Evolutionary conservation across 2,113 vertebrate genomes (phyloP), one percentile per base, ranked within the genome.

Genomic region (Brachyhypopomus occidentalis): DNA sequence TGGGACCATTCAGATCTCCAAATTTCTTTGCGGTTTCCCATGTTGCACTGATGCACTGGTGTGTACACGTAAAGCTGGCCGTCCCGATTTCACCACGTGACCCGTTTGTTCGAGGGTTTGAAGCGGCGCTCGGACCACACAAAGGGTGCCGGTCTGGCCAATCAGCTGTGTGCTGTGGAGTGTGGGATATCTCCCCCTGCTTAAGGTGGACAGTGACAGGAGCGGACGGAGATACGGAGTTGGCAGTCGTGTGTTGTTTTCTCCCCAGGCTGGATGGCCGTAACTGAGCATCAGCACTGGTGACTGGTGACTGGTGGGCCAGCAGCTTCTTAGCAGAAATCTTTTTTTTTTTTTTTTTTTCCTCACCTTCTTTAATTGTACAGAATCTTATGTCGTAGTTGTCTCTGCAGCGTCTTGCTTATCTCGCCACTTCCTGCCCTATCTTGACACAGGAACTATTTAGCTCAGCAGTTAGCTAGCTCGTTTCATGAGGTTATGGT

Each of bases 381-480:
- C 45, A 84, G 11, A 62, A 48, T 75, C 73, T 82, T 80, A 69
- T 67, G 64, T 78, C 34, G 48, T 56, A 14, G 63, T 34, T 74
- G 70, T 36, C 67, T 84, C 62, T 34, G 55, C 58, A 12, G 77
- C 56, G 45, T 78, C 58, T 77, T 72, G 45, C 45, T 14, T 66
- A 64, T 84, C 83, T 83, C 85, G 91, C 91, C 91, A 90, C 92
- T 90, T 92, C 91, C 93, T 93, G 90, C 89, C 89, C 84, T 62
- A 38, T 66, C 52, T 72, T 59, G 59, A 77, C 62, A 84, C 25
- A 5, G 59, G 71, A 84, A 52, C 59, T 77, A 73, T 80, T 80
- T 80, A 0, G 27, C 78, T 77, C 79, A 89, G 87, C 86, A 83
- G 78, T 48, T 41, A 25, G 72, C 30, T 64, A 41, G 52, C 69